Evolutionary conservation across 2,113 vertebrate species (phyloP).

Genomic region (Alexandromys fortis): DNA sequence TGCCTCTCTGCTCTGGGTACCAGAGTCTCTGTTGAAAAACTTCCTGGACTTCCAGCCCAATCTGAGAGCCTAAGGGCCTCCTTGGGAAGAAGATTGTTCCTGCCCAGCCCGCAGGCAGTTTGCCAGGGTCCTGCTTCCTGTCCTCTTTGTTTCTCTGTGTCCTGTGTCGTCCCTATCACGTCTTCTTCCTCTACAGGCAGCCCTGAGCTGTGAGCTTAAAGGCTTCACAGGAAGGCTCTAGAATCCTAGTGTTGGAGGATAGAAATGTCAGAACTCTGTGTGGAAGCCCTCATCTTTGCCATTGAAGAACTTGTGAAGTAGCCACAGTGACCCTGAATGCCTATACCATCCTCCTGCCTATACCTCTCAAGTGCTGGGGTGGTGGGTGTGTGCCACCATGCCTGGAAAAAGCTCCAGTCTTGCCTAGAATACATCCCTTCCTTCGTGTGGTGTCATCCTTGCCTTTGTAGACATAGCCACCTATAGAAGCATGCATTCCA

Average conservation of each 20-base stretch:
- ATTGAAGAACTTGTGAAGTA: background rate
- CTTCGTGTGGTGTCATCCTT: background rate
- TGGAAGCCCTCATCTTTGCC: background rate
- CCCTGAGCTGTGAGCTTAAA: background rate
- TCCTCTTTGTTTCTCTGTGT: background rate
- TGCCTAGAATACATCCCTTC: background rate
- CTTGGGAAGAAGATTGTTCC: background rate
- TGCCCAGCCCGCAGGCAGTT: background rate
- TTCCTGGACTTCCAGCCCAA: background rate
- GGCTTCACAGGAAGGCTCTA: background rate
- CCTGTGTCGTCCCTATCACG: background rate
- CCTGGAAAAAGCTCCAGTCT: background rate
- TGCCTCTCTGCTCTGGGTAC: background rate
- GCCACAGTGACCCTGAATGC: background rate
- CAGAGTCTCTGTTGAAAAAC: background rate
- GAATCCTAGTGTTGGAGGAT: background rate
- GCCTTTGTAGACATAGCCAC: background rate
- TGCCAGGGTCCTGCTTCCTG: background rate
- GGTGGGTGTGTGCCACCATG: background rate
- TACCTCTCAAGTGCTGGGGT: no score
- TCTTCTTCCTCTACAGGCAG: background rate
- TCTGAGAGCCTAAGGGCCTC: background rate
- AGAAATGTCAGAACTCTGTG: background rate
- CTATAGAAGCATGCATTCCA: background rate
- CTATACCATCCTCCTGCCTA: background rate